Conservation (phyloP, 2,113 vertebrate species). For the Theristicus caerulescens region DNA sequence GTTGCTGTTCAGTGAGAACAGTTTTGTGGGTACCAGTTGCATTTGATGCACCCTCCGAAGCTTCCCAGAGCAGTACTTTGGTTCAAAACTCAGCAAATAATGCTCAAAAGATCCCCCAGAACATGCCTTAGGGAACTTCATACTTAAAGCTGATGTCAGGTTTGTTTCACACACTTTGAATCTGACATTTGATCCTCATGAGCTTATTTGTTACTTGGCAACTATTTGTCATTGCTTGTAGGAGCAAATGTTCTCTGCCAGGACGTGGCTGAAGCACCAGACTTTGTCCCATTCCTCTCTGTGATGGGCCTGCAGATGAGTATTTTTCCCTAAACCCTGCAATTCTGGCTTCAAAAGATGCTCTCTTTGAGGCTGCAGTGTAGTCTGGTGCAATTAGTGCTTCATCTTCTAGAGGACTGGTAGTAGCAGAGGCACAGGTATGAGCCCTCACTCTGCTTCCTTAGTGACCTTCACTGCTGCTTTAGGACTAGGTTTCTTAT, state of each 20-base stretch:
- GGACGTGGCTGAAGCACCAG: neutral
- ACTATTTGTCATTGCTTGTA: neutral
- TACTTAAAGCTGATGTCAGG: neutral
- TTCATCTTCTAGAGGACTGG: neutral
- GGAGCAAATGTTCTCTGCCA: neutral
- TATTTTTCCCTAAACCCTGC: neutral
- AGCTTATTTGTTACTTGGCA: conserved; percentile 2
- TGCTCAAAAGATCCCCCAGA: neutral
- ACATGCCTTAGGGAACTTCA: neutral
- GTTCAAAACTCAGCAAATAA: neutral
- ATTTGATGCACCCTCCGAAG: neutral
- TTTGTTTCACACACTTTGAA: conserved; percentile 20
- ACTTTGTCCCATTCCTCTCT: neutral
- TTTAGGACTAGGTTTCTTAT: neutral
- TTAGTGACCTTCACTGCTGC: neutral
- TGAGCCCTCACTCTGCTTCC: neutral
- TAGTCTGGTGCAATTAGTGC: neutral
- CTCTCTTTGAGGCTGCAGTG: neutral
- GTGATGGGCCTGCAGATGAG: neutral
- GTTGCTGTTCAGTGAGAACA: neutral
- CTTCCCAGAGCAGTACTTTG: neutral
- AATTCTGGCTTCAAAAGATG: neutral
- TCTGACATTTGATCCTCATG: neutral
- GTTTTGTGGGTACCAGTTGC: neutral
- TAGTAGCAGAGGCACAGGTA: neutral